Percentiles rank a stretch among this genome's conserved stretches.
Evolutionary conservation across 2,113 vertebrate species (phyloP).

Genomic region (Prionailurus bengalensis): DNA sequence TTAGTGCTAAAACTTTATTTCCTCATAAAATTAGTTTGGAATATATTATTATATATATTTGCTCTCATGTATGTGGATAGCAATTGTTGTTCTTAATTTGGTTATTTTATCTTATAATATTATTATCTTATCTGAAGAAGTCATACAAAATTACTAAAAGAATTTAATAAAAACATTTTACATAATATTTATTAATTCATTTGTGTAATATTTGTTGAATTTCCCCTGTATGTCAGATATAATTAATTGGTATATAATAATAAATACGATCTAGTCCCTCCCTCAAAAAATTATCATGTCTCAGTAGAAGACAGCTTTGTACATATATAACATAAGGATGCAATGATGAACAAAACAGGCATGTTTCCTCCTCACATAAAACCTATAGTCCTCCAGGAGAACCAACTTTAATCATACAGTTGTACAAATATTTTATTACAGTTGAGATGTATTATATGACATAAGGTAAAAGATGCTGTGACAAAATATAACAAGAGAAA

Average conservation of each 20-base stretch:
- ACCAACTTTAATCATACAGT: not conserved
- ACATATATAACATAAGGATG: not conserved
- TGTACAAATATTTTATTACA: not conserved
- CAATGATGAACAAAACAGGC: not conserved
- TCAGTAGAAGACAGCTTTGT: not conserved
- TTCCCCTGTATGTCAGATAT: not conserved
- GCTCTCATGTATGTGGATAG: not conserved
- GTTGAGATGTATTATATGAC: not conserved
- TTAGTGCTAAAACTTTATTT: constrained; percentile 6
- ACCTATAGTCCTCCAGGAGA: not conserved
- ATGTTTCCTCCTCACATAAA: not conserved
- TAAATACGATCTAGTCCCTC: not conserved
- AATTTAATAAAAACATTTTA: constrained; percentile 26
- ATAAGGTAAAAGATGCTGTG: not conserved
- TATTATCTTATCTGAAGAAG: constrained; percentile 1
- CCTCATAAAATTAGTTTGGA: constrained; percentile 42
- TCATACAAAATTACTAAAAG: not conserved
- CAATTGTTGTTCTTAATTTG: not conserved
- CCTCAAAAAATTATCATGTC: not conserved
- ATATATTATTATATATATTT: not conserved
- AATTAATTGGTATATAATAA: not conserved
- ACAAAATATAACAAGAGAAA: not conserved
- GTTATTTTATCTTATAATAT: not conserved
- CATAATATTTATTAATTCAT: not conserved
- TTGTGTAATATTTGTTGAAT: not conserved